Evolutionary conservation across 2,113 vertebrate species (phyloP), one percentile per base, ranked within the genome.

Genomic region (Odontophorus gujanensis): DNA sequence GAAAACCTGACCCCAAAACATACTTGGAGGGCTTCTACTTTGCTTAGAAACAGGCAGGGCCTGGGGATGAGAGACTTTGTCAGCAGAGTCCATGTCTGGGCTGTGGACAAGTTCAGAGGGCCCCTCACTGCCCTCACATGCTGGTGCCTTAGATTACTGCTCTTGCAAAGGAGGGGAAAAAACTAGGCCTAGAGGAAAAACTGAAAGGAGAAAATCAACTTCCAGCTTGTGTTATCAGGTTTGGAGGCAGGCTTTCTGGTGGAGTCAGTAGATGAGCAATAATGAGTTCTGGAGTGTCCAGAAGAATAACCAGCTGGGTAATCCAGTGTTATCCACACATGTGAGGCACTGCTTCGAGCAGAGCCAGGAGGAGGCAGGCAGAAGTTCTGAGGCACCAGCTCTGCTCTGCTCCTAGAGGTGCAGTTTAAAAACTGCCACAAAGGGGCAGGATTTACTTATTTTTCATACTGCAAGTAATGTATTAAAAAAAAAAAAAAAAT

Each of bases 381-480:
- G 63, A 66, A 88, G 26, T 65, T 30, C 43, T 53, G 67, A 53
- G 19, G 43, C 28, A 36, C 30, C 26, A 50, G 65, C 42, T 58
- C 42, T 83, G 42, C 59, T 30, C 34, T 20, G 22, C 71, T 63
- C 32, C 59, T 47, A 50, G 45, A 26, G 6, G 2, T 45, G 43
- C 51, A 83, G 38, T 78, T 74, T 72, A 51, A 38, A 72, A 90
- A 78, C 81, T 53, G 72, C 94, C 95, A 92, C 95, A 65, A 57
- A 88, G 95, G 80, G 94, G 91, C 94, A 95, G 93, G 30, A 78
- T 92, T 88, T 66, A 57, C 85, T 92, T 81, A 50, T 20, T 94
- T 95, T 92, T 93, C 30, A 22, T 57, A 11, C 3, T 11, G 4
- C 40, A 59, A 78, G 43, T 72, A 51, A 25, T 5, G 8, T 6